Conservation (phyloP, 2,113 vertebrate species). For the Centropus bengalensis region DNA sequence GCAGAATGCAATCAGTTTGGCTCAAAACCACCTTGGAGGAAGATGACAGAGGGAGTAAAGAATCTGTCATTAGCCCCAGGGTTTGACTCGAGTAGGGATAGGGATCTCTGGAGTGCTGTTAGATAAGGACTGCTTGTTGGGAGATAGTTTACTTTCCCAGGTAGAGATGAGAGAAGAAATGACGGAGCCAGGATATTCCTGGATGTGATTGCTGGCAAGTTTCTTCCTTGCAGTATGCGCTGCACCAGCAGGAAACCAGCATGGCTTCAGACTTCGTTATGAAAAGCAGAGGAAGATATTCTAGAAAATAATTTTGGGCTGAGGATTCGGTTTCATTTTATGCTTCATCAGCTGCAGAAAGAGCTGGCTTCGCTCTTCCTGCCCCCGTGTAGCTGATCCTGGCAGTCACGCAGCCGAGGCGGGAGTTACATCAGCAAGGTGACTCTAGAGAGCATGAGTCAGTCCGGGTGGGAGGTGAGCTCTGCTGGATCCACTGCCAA, state of each 20-base stretch:
- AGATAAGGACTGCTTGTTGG: slow-evolving; percentile 45
- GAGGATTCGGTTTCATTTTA: neutral
- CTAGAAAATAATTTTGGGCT: neutral
- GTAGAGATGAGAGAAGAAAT: slow-evolving; percentile 36
- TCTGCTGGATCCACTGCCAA: neutral
- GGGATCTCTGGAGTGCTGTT: slow-evolving; percentile 32
- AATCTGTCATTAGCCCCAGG: slow-evolving; percentile 21
- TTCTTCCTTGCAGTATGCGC: neutral
- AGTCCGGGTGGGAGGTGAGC: rapidly evolving
- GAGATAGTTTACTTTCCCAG: slow-evolving; percentile 41
- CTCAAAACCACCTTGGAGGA: slow-evolving; percentile 4
- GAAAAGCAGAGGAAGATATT: slow-evolving; percentile 15
- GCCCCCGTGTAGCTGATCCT: neutral
- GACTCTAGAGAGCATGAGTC: neutral
- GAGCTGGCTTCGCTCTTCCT: neutral
- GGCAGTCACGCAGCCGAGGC: neutral
- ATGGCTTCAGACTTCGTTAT: neutral
- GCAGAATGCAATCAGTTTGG: neutral
- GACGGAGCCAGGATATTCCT: slow-evolving; percentile 2
- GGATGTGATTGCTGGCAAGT: slow-evolving; percentile 10
- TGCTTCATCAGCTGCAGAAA: slow-evolving; percentile 9
- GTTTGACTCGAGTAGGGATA: neutral
- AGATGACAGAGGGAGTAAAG: slow-evolving; percentile 37
- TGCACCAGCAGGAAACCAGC: neutral
- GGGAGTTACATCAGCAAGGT: neutral